Conservation (phyloP, 2,797 vertebrate genomes). For the Pseudomugil gertrudae region DNA sequence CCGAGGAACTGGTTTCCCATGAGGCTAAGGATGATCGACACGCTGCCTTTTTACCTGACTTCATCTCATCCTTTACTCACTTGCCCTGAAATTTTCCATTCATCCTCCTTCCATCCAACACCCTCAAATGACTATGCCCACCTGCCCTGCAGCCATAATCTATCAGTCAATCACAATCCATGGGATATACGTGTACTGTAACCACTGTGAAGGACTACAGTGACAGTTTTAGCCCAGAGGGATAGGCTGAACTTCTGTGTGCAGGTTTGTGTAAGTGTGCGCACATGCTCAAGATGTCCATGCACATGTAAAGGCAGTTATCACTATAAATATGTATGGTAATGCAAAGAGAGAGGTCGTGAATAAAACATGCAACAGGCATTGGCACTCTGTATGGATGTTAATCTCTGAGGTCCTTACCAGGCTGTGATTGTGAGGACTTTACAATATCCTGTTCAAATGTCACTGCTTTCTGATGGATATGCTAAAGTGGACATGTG, state of each 20-base stretch:
- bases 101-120: slow-evolving; percentile 42
- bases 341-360: slow-evolving; percentile 58
- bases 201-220: slow-evolving; percentile 67
- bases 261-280: slow-evolving; percentile 16
- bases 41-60: slow-evolving; percentile 48
- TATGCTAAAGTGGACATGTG: slow-evolving; percentile 27
- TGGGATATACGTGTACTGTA: slow-evolving; percentile 50
- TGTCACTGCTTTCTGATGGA: slow-evolving; percentile 34
- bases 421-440: slow-evolving; percentile 50
- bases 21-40: slow-evolving; percentile 55
- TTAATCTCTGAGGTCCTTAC: slow-evolving; percentile 58
- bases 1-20: slow-evolving; percentile 59
- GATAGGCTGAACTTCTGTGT: slow-evolving; percentile 65
- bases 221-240: slow-evolving; percentile 65
- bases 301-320: slow-evolving; percentile 67
- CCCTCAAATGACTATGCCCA: slow-evolving; percentile 70
- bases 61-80: slow-evolving; percentile 46
- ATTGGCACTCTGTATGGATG: slow-evolving; percentile 56
- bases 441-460: slow-evolving; percentile 52
- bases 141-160: slow-evolving; percentile 76
- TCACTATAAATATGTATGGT: slow-evolving; percentile 74
- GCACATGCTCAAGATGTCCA: slow-evolving; percentile 37
- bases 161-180: slow-evolving; percentile 75
- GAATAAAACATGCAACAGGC: slow-evolving; percentile 75
- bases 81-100: slow-evolving; percentile 36